phyloP scores from a whole-genome alignment of 1,140 invertebrate species.

The Dreissena polymorpha region DNA sequence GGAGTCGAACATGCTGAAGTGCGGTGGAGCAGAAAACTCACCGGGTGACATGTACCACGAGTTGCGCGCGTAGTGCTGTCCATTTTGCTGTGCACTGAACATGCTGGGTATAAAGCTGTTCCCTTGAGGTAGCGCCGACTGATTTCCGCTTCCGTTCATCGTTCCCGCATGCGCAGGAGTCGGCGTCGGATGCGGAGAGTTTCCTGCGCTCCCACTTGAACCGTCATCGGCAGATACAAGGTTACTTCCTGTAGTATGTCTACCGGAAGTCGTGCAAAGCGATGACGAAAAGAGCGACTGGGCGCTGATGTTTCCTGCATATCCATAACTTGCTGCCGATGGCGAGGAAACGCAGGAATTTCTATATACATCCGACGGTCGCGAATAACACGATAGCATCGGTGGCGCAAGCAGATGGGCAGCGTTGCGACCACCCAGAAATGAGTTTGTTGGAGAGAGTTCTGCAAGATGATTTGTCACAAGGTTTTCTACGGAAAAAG shows the following conservation, averaged over 20 bases:
- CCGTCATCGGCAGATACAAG: constrained; percentile 37
- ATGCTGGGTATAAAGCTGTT: constrained; percentile 68
- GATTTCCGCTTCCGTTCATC: constrained; percentile 22
- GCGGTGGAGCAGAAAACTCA: constrained; percentile 64
- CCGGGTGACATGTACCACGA: constrained; percentile 74
- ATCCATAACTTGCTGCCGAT: constrained; percentile 48
- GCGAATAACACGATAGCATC: constrained; percentile 65
- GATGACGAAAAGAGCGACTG: constrained; percentile 57
- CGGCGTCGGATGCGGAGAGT: constrained; percentile 61
- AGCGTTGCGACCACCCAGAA: constrained; percentile 58
- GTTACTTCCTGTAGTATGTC: constrained; percentile 16
- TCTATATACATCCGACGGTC: constrained; percentile 69
- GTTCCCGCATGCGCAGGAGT: constrained; percentile 54
- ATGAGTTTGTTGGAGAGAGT: constrained; percentile 62
- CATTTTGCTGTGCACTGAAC: constrained; percentile 67
- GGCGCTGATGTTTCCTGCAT: constrained; percentile 51
- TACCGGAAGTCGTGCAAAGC: constrained; percentile 11
- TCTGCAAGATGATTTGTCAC: constrained; percentile 67
- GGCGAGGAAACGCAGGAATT: constrained; percentile 59
- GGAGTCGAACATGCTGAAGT: constrained; percentile 73
- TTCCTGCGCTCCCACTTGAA: constrained; percentile 56
- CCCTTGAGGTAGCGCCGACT: constrained; percentile 58
- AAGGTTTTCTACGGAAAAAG: constrained; percentile 76
- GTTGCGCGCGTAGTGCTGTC: constrained; percentile 65
- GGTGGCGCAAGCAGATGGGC: constrained; percentile 67